Base-by-base conservation (phyloP, 2,888 invertebrate species). In the Eulithis prunata region DNA sequence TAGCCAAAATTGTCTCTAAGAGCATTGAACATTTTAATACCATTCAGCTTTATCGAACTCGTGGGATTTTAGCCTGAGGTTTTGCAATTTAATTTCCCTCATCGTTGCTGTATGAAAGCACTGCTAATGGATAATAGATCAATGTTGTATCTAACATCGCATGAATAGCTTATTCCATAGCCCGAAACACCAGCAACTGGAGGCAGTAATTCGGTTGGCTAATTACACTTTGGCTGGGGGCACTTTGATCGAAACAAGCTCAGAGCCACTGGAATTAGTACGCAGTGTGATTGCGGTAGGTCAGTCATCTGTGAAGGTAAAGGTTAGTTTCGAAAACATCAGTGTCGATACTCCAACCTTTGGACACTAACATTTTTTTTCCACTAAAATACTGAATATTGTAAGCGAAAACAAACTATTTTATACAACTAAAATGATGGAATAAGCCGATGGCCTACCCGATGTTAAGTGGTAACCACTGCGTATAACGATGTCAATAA, bases 181-280 rank as follows among this genome's bases (percentile, higher is more conserved):
- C 71, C 67, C 14, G n/a, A 43, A 57, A 61, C 60, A 36, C 64
- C 59, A 67, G 66, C 47, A 58, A 70, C 62, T 68, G 64, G 61
- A 71, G 64, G 67, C 61, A 51, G 66, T 62, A 71, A 73, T 75
- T 75, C 72, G 61, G 71, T 76, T 70, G 67, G 69, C 64, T 73
- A 76, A 78, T 78, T 75, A 76, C 69, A 58, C 64, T 54, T 49
- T 55, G 63, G 58, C 71, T 61, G 65, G 13, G 59, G 72, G 49
- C 57, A 61, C 71, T 75, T 70, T 72, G 69, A 75, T 71, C 66
- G 57, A 45, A 56, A 45, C 56, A 32, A 8, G 54, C 61, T 38
- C 54, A 56, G 47, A 62, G 57, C 57, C 62, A 47, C 38, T 38
- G 11, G 45, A 43, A 49, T 41, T 12, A 32, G 55, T 32, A 38